Base-by-base conservation (phyloP, 64 coral and sea anemone species). In the Cladopsammia gracilis region DNA sequence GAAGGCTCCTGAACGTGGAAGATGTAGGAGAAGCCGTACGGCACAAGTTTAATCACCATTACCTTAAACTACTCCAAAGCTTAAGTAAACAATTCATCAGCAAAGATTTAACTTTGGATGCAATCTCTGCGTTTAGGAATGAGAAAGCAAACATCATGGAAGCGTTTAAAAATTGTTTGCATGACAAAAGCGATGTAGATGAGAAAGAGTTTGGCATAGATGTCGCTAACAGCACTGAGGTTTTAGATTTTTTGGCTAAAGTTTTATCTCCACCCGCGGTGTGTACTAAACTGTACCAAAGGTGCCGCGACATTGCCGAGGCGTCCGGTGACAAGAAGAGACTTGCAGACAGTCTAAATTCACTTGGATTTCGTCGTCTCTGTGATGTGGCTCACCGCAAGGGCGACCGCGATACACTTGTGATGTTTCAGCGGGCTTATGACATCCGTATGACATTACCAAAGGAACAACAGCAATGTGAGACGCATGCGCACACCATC, bases 401-500 rank as follows among this genome's bases (percentile, higher is more conserved):
- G 24, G 23, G 3, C 4, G 13, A 43, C 24, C 53, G 3, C 15
- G 10, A 59, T 10, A 60, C 23, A 14, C 23, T 61, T 60, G 25
- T 12, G 3, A 44, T 15, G n/a, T 79, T 79, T 10, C 6, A 79
- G 77, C 8, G 53, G 13, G 77, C 77, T 1, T 59, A 79, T 59
- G 24, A 43, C 6, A 79, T 79, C 9, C 56, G 77, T 3, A 43
- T 0, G 52, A 24, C 7, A n/a, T 52, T 79, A 9, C 23, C 77
- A 43, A 49, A 79, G 3, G 77, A 79, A 22, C 7, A 60, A 52
- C 77, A 42, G 56, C 56, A 44, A 0, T 42, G 52, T 42, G 8
- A 18, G 16, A 62, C 77, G 77, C 77, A 81, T 81, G 77, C 77
- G 14, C 77, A 60, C 54, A 81, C 57, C 23, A 16, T 44, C 11